A percentile compares a stretch with the other conserved stretches of the same genome.
phyloP scores from a whole-genome alignment of 2,888 invertebrate species.

The Oligia latruncula region DNA sequence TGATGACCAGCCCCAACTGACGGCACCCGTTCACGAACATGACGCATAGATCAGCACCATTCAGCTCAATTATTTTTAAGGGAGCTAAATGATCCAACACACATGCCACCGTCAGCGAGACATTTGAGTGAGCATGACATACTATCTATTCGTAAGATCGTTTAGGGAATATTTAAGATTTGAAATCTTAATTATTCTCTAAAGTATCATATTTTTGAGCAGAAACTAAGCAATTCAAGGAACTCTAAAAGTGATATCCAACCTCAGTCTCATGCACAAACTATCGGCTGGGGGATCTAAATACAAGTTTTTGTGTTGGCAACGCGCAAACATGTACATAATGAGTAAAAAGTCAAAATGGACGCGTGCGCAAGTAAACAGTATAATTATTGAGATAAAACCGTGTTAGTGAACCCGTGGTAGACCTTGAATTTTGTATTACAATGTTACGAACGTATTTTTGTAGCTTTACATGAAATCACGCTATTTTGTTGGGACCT shows the following conservation, averaged over 20 bases:
- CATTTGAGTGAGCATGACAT: no score
- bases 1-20: no score
- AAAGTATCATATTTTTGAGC: neutral
- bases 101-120: no score
- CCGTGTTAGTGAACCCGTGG: conserved; percentile 58
- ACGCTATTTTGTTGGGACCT: neutral
- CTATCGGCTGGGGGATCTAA: conserved; percentile 57
- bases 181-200: neutral
- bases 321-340: conserved; percentile 54
- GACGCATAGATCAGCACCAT: no score
- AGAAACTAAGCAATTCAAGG: conserved; percentile 2
- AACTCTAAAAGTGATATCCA: conserved; percentile 33
- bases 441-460: conserved; percentile 22
- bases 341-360: conserved; percentile 65
- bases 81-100: no score
- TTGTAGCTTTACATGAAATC: conserved; percentile 22
- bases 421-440: conserved; percentile 56
- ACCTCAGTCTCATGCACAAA: conserved; percentile 48
- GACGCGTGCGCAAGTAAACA: conserved; percentile 61
- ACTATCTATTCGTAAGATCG: neutral
- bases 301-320: conserved; percentile 56
- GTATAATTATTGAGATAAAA: conserved; percentile 61
- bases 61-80: no score
- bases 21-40: no score
- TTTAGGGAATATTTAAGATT: neutral